Conservation (phyloP, 2,888 invertebrate genomes). For the Siphlonurus alternatus region DNA sequence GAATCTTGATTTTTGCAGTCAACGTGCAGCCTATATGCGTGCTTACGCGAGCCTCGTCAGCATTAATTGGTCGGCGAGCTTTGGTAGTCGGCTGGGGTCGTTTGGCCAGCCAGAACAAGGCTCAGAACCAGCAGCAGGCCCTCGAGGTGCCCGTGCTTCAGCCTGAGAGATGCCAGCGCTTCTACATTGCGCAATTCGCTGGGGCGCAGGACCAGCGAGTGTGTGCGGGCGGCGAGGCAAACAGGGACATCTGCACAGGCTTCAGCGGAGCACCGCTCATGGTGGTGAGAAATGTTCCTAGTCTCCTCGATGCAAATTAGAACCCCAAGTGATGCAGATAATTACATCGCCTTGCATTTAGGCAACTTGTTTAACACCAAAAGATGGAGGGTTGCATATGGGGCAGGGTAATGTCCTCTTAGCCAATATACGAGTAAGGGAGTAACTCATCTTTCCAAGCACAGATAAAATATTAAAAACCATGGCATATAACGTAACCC, state of each 20-base stretch:
- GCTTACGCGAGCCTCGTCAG: conserved; percentile 27
- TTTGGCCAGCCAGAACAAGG: conserved; percentile 35
- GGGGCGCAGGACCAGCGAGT: conserved; percentile 38
- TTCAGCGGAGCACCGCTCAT: conserved; percentile 63
- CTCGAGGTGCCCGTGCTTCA: conserved; percentile 48
- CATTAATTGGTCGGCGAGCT: conserved; percentile 33
- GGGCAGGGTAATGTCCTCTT: too few species aligned
- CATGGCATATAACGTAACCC: too few species aligned
- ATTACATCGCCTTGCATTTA: too few species aligned
- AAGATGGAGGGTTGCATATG: too few species aligned
- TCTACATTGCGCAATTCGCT: conserved; percentile 37
- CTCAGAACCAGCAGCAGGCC: conserved; percentile 33
- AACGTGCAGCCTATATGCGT: conserved; percentile 61
- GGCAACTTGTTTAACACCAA: too few species aligned
- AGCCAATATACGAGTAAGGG: too few species aligned
- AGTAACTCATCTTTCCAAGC: background rate
- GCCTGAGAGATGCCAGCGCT: conserved; percentile 44
- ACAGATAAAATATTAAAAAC: too few species aligned
- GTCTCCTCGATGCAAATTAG: background rate
- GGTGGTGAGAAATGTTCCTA: conserved; percentile 18
- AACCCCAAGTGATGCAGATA: too few species aligned
- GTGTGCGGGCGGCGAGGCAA: conserved; percentile 57
- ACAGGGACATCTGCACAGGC: conserved; percentile 60
- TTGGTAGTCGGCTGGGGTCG: conserved; percentile 56
- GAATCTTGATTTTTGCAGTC: conserved; percentile 41